Base-by-base conservation (phyloP, 2,797 vertebrate species). In the Phoxinus dragarum region DNA sequence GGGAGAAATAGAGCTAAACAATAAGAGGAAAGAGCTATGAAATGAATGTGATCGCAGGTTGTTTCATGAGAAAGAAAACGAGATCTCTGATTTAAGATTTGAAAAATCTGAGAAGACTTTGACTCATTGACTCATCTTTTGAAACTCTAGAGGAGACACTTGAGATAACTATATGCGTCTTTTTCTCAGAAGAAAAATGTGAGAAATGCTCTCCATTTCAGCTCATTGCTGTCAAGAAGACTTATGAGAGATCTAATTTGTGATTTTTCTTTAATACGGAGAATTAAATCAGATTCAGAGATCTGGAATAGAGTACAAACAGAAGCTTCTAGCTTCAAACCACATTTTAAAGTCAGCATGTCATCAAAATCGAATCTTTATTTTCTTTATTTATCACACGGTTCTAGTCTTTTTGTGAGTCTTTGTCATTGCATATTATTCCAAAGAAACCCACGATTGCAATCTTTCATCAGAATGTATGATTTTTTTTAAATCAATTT, bases 151-250 rank as follows among this genome's bases (percentile, higher is more conserved):
- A 69, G 16, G 66, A 56, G 38, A 73, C 16, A 21, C 44, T 54
- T 54, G 59, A 79, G n/a, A 61, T 42, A 44, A 12, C 3, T 31
- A 7, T 27, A 11, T 11, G 19, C 27, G 21, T 76, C 14, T 47
- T 19, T 31, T 49, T 61, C 54, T 61, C 36, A 19, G 36, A 61
- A 27, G 54, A 47, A 64, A 64, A 61, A 79, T 34, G 3, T 59
- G 23, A 79, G 76, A 66, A 64, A 64, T 12, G 59, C 21, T 81
- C 49, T 56, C 9, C 36, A 34, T 72, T 72, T 42, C 47, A 81
- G 17, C 47, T 56, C 44, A 19, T 19, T 9, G 66, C 19, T 80
- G n/a, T 54, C 12, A 19, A 36, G 64, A 38, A 23, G 73, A 83
- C 76, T 68, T 87, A 88, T 76, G 44, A 27, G 40, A 71, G 40